These are phyloP conservation scores for Tetramorium bicarinatum DNA, from an alignment of 2,888 invertebrate species.

Conservation along the genomic window DNA sequence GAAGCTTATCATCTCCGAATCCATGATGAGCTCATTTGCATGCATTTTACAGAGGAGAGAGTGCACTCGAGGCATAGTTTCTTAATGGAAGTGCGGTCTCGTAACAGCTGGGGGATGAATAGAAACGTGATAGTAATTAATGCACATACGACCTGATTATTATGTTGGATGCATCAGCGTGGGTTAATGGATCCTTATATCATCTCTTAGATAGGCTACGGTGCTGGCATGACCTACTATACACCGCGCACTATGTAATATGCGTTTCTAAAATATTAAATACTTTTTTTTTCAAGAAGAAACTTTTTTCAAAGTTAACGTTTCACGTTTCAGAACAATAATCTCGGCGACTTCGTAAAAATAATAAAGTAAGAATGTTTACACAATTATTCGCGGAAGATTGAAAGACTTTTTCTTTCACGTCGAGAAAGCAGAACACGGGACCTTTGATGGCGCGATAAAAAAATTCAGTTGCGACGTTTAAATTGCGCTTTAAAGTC, in stretches of 20 bases:
- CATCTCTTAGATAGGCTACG: slow-evolving; percentile 64
- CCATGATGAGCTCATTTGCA: slow-evolving; percentile 28
- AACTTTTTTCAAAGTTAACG: not conserved
- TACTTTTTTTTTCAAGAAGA: not conserved
- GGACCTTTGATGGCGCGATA: slow-evolving; percentile 47
- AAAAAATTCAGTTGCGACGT: slow-evolving; percentile 76
- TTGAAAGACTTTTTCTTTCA: slow-evolving; percentile 24
- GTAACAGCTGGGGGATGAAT: slow-evolving; percentile 72
- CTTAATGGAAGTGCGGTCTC: slow-evolving; percentile 73
- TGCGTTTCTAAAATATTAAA: slow-evolving; percentile 5
- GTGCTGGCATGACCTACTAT: slow-evolving; percentile 24
- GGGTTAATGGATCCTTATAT: slow-evolving; percentile 76
- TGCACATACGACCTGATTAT: slow-evolving; percentile 76
- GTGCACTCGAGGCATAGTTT: slow-evolving; percentile 70
- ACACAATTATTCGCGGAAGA: slow-evolving; percentile 22
- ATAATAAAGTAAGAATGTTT: not conserved
- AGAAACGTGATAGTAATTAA: slow-evolving; percentile 76
- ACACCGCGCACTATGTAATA: not conserved
- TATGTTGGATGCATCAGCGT: slow-evolving; percentile 71
- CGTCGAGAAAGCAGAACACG: slow-evolving; percentile 1
- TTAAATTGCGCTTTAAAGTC: slow-evolving; percentile 79
- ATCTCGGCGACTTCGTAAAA: not conserved
- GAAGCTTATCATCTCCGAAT: slow-evolving; percentile 6
- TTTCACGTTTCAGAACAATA: slow-evolving; percentile 8
- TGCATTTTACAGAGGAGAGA: slow-evolving; percentile 56